Base-by-base conservation (phyloP, 2,113 vertebrate species). In the Cyphomyrus discorhynchus region DNA sequence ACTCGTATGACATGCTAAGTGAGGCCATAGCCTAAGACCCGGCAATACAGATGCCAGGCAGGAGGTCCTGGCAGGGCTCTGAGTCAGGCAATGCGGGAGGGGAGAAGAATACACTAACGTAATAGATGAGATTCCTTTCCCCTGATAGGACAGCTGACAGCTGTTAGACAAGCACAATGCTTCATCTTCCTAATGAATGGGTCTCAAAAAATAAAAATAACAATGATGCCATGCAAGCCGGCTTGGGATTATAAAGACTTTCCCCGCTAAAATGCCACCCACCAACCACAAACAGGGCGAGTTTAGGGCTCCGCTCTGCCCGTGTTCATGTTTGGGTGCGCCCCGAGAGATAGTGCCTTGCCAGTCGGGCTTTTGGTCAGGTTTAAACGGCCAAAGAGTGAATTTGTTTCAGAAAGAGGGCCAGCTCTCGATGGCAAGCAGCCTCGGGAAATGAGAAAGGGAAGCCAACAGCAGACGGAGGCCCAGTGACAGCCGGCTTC, bases 361-460 rank as follows among this genome's bases (percentile, higher is more conserved):
- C 46, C 46, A 49, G 49, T 77, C 39, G 17, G 24, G 45, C 27
- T 31, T 90, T 89, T 39, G 49, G 88, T 31, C 31, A 70, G 88
- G 49, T 47, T 89, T 89, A 89, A 89, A 89, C 6, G 24, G 39
- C 52, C 88, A 21, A 49, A 39, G 66, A 77, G 24, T 52, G 50
- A 77, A 88, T 88, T 47, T 87, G 50, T 86, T 56, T 77, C 35
- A 52, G 31, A 50, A 52, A 10, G 27, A 49, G 24, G 70, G 88
- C 88, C 88, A 89, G 45, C 49, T 39, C 70, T 42, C 47, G 52
- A 19, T 19, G 15, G 17, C 74, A 52, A 21, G 31, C 47, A 87
- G 53, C 35, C 39, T 62, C n/a, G 52, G 17, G 5, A 53, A 84
- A 66, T 8, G 9, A 62, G 52, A 52, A 39, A 4, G 2, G 66